Base-by-base conservation (phyloP, 1,140 invertebrate genomes). In the Atta cephalotes region DNA sequence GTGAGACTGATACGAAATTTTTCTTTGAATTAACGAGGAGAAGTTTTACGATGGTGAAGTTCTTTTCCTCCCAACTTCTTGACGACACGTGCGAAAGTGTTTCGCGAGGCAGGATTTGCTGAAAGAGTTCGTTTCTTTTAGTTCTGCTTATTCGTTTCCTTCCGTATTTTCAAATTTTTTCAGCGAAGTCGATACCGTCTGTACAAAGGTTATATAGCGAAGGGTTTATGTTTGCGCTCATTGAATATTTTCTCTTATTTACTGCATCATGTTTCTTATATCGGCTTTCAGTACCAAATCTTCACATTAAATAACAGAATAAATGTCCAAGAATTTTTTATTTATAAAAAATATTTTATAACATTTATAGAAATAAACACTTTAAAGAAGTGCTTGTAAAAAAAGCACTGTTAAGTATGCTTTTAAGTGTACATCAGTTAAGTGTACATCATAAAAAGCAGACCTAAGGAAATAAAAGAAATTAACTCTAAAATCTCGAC, bases 101-200 rank as follows among this genome's bases (percentile, higher is more conserved):
- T 72, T 74, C 35, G 68, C 45, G 16, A 60, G 39, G 7, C 80
- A 25, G 25, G 72, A 82, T 72, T 82, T 82, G 56, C 68, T 45
- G 51, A 82, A 82, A 63, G 68, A 74, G 39, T 74, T 49, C 80
- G 68, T 72, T 60, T 62, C 68, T 74, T 82, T 82, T 25, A 49
- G 7, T 60, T 74, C 25, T 21, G 66, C 25, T 62, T 68, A 6
- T 49, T 82, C 39, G 39, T 49, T 74, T 82, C n/a, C 70, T 31
- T 82, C 45, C 68, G 62, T 65, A 65, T 79, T 66, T 66, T 39
- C 70, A 82, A 82, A 72, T 82, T 72, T 74, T 82, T 72, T 74
- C 21, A 28, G 6, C 21, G 31, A 25, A 49, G 53, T 9, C 25
- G 68, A 49, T 82, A 72, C 25, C 28, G 21, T 51, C 12, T 18